Evolutionary conservation across 2,113 vertebrate genomes (phyloP), one percentile per base, ranked within the genome.

Genomic region (Columba janthina): DNA sequence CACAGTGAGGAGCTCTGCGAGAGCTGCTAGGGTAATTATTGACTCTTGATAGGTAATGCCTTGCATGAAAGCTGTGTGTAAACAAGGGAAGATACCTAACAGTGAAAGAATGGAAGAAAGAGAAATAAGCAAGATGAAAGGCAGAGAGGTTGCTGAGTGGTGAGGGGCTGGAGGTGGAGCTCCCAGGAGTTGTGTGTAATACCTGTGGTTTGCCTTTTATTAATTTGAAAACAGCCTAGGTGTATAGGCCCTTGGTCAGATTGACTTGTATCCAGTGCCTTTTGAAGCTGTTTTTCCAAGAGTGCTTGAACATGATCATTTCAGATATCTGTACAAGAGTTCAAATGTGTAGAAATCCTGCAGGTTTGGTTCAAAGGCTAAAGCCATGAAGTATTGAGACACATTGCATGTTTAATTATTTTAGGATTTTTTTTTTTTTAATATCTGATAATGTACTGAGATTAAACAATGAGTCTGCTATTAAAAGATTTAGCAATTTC

Each of bases 401-500:
- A 32, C 13, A 4, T 57, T 66, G 18, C 61, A 21, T 60, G 5
- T 81, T 94, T 75, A 70, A 80, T 90, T 94, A 53, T 81, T 92
- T 85, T 60, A 26, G 7, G 13, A 60, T 12, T 60, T 48, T 46
- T 77, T 48, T 46, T 77, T 88, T 81, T 13, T 38, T 12, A 38
- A 3, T 66, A 72, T 75, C 67, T 77, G 79, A 36, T 91, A 60
- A 86, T 46, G 36, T 66, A 44, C 32, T 40, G 66, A 94, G 94
- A 95, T 86, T 72, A 88, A 93, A 81, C 26, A 86, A 22, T 51
- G 54, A 72, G n/a, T 10, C 57, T 84, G 57, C 36, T 76, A 38
- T 86, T 81, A 78, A 84, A 88, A 80, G 87, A 94, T 78, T 32
- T 54, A 71, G 36, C 34, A 71, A 69, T 93, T 95, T 86, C 61